phyloP scores from a whole-genome alignment of 37 sponge, comb jelly and placozoan species.

The Spongilla lacustris region DNA sequence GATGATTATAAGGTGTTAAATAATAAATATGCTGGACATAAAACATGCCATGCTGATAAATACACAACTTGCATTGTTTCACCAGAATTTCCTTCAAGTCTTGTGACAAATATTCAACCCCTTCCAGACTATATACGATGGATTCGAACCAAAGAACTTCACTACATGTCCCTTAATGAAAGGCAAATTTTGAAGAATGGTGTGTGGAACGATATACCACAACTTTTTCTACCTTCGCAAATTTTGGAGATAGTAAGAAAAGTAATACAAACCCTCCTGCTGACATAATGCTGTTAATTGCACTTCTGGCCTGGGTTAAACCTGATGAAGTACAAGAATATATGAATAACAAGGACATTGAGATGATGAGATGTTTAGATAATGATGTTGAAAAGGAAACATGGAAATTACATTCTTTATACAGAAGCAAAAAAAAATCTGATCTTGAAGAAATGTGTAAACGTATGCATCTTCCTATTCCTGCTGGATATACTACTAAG shows the following conservation, averaged over 20 bases:
- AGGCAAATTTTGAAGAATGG: not conserved
- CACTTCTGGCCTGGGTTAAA: not conserved
- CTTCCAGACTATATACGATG: constrained; percentile 18
- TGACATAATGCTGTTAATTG: not conserved
- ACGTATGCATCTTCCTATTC: not conserved
- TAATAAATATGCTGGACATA: not conserved
- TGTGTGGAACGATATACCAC: constrained; percentile 15
- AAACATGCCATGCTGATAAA: constrained; percentile 2
- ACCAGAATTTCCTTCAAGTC: not conserved
- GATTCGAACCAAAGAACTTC: constrained; percentile 16
- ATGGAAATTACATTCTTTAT: constrained; percentile 13
- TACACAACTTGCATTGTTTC: constrained; percentile 3
- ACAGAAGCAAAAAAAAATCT: not conserved
- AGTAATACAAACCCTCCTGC: not conserved
- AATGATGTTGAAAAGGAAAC: constrained; percentile 7
- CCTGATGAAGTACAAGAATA: not conserved
- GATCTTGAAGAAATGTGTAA: not conserved
- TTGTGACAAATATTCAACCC: not conserved
- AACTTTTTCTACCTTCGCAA: not conserved
- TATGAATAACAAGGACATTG: not conserved
- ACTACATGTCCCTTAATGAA: constrained; percentile 3
- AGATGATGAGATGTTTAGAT: not conserved
- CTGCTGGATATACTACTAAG: not conserved
- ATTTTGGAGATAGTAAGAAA: not conserved
- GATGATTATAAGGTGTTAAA: not conserved